These are phyloP conservation scores for Meteorus sp. DNA, from an alignment of 1,140 invertebrate species.

Conservation along the genomic window DNA sequence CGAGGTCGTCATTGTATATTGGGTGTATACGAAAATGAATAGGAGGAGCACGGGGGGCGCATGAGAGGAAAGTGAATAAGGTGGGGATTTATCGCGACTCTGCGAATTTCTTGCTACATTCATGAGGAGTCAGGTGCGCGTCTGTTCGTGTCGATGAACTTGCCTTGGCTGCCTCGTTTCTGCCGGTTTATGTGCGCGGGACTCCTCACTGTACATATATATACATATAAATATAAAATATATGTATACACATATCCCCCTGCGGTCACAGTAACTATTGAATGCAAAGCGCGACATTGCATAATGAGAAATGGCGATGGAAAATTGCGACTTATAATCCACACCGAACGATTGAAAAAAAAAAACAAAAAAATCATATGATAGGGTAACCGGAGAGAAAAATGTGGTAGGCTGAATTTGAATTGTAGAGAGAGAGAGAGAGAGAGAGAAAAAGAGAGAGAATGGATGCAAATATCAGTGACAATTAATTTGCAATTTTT, in stretches of 20 bases:
- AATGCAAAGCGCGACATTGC: constrained; percentile 39
- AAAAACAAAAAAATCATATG: no score
- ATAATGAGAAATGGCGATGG: constrained; percentile 31
- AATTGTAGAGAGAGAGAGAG: no score
- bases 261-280: no score
- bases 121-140: constrained; percentile 28
- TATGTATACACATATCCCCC: no score
- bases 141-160: constrained; percentile 37
- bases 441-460: no score
- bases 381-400: no score
- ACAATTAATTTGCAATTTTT: no score
- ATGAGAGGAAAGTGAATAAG: not conserved
- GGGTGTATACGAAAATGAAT: no score
- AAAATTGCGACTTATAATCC: constrained; percentile 19
- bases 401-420: no score
- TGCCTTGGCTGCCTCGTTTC: constrained; percentile 26
- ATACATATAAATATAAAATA: no score
- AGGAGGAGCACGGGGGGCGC: not conserved
- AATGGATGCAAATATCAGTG: no score
- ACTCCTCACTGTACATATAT: not conserved
- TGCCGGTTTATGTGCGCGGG: constrained; percentile 15
- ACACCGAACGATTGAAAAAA: no score
- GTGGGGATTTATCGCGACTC: constrained; percentile 28
- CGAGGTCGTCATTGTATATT: not conserved
- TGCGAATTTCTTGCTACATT: constrained; percentile 35